These are phyloP conservation scores for Heliocidaris tuberculata DNA, from an alignment of 35 echinoderm and acorn worm species.

Conservation along the genomic window DNA sequence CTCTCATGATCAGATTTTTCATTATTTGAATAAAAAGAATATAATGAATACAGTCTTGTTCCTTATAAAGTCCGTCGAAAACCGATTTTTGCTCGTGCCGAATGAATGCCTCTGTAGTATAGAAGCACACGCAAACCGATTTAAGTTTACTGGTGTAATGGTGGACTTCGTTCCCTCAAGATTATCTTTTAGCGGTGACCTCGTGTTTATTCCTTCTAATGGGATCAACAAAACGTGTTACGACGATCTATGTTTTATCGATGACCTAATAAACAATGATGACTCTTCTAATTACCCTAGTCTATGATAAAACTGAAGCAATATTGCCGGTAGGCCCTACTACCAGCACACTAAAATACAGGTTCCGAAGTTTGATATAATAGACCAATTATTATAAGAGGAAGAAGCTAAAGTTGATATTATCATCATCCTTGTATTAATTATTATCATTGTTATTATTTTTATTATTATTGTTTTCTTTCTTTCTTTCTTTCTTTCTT, in stretches of 20 bases:
- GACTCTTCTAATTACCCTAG: background rate
- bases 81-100: background rate
- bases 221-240: background rate
- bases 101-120: background rate
- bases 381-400: background rate
- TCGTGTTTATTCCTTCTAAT: background rate
- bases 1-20: background rate
- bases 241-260: background rate
- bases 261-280: constrained; percentile 12
- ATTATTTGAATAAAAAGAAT: background rate
- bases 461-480: too few relatives aligned
- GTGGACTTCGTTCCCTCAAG: background rate
- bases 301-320: background rate
- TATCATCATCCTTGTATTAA: too few relatives aligned
- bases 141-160: background rate
- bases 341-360: background rate
- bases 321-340: background rate
- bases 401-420: too few relatives aligned
- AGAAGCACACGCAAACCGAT: background rate
- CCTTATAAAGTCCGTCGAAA: background rate
- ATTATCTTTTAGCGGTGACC: background rate
- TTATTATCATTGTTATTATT: too few relatives aligned
- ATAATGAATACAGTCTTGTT: background rate
- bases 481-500: too few relatives aligned
- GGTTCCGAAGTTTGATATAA: too few relatives aligned